Evolutionary conservation across 2,888 invertebrate species (phyloP).

Genomic region (Ryuthela nishihirai): DNA sequence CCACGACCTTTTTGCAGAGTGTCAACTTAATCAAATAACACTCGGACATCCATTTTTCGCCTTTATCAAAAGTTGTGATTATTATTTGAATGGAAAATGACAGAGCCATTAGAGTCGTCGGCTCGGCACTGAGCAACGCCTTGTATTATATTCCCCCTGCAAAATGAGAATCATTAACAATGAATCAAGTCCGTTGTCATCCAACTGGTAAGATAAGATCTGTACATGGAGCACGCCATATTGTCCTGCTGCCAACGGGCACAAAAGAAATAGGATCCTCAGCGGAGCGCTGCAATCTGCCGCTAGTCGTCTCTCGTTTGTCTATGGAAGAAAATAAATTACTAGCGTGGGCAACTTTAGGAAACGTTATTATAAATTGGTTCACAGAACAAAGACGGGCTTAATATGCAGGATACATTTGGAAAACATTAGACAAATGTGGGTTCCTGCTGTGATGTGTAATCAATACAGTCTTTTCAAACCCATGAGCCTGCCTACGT

Average conservation of each 20-base stretch:
- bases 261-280: slow-evolving; percentile 37
- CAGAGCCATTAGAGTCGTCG: not conserved
- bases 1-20: not conserved
- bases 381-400: slow-evolving; percentile 34
- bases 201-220: slow-evolving; percentile 21
- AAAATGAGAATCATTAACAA: slow-evolving; percentile 34
- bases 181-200: slow-evolving; percentile 33
- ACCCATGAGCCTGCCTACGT: too few relatives aligned
- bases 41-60: not conserved
- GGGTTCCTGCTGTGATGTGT: too few relatives aligned
- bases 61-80: slow-evolving; percentile 16
- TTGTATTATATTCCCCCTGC: not conserved
- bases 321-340: slow-evolving; percentile 38
- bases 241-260: slow-evolving; percentile 5
- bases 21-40: slow-evolving; percentile 11
- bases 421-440: slow-evolving; percentile 39
- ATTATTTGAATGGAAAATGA: slow-evolving; percentile 26
- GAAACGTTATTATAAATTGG: slow-evolving; percentile 38
- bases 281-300: slow-evolving; percentile 26
- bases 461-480: too few relatives aligned
- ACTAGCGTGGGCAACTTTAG: too few relatives aligned
- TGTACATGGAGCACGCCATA: too few relatives aligned
- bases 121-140: not conserved
- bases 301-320: slow-evolving; percentile 6
- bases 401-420: slow-evolving; percentile 38